Evolutionary conservation across 2,888 invertebrate genomes (phyloP).

Genomic region (Chaetogeoica ovagalla): DNA sequence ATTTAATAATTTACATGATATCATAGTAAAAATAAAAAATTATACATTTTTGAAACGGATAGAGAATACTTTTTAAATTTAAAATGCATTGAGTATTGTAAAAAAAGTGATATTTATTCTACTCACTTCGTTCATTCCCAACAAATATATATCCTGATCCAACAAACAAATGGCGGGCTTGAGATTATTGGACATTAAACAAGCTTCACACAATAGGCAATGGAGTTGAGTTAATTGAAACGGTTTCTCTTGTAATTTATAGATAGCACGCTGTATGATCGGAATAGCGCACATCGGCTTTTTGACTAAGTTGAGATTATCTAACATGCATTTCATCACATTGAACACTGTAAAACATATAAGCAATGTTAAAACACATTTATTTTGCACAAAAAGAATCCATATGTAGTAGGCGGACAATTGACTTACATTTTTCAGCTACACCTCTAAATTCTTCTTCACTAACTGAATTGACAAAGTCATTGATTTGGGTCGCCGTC

Average conservation of each 20-base stretch:
- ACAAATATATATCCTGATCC: slow-evolving; percentile 88
- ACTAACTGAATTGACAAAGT: slow-evolving; percentile 84
- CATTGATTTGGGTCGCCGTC: slow-evolving; percentile 76
- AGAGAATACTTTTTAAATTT: too few relatives aligned
- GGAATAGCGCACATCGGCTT: slow-evolving; percentile 82
- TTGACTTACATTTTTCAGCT: slow-evolving; percentile 78
- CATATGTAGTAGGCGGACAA: slow-evolving; percentile 2
- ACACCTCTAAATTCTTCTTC: slow-evolving; percentile 87
- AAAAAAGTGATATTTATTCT: neutral
- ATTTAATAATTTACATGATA: too few relatives aligned
- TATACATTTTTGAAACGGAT: too few relatives aligned
- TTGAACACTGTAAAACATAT: slow-evolving; percentile 70
- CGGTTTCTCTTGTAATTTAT: slow-evolving; percentile 83
- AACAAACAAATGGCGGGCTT: slow-evolving; percentile 87
- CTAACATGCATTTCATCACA: slow-evolving; percentile 47
- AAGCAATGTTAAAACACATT: slow-evolving; percentile 64
- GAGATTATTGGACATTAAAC: slow-evolving; percentile 86
- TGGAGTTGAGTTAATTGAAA: slow-evolving; percentile 93
- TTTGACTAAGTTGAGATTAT: slow-evolving; percentile 73
- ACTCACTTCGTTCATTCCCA: slow-evolving; percentile 75
- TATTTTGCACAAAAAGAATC: too few relatives aligned
- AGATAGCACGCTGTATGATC: slow-evolving; percentile 79
- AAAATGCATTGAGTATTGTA: too few relatives aligned
- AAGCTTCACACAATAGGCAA: slow-evolving; percentile 89
- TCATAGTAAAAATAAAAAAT: too few relatives aligned